Evolutionary conservation across 2,797 vertebrate genomes (phyloP), one percentile per base, ranked within the genome.

Genomic region (Xiphorhynchus erythropygius): DNA sequence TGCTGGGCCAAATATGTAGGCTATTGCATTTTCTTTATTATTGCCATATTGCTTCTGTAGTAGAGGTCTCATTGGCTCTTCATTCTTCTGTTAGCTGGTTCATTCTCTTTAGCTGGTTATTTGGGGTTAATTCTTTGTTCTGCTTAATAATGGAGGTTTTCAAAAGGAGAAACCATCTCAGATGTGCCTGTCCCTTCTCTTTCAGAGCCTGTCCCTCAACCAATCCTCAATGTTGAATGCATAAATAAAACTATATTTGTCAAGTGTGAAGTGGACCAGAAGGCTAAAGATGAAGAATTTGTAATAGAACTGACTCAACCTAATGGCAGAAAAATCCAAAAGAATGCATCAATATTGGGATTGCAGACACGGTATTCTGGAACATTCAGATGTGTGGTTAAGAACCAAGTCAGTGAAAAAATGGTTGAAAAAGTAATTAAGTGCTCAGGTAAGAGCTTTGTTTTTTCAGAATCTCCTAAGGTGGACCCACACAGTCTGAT

Each of bases 171-270:
- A 87, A 46, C 17, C 32, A 41, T 28, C 25, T 91, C 53, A 80
- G 35, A 67, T 0, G 0, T 64, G 30, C 37, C n/a, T 83, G 32
- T 69, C 8, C 46, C 39, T 50, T 86, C 17, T 78, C 27, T 96
- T 95, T 73, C 94, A 97, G 96, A 96, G 4, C 77, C 27, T 8
- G 89, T 97, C 55, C 86, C 92, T 84, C 93, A 79, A 67, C 97
- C 94, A 67, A 5, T 89, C 62, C 78, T 97, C 73, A 77, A 1
- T 1, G 37, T 6, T 47, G 37, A 85, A 13, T 97, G 96, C 4
- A 0, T 11, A 27, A 91, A 92, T 41, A 95, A 79, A 81, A 89
- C 3, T 12, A 0, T 60, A 7, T 76, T 6, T 73, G 44, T 96
- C 83, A 94, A 28, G 49, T 97, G 97, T 76, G 90, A 94, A 75